Conservation (phyloP, 2,888 invertebrate genomes). For the Macrophya alboannulata region DNA sequence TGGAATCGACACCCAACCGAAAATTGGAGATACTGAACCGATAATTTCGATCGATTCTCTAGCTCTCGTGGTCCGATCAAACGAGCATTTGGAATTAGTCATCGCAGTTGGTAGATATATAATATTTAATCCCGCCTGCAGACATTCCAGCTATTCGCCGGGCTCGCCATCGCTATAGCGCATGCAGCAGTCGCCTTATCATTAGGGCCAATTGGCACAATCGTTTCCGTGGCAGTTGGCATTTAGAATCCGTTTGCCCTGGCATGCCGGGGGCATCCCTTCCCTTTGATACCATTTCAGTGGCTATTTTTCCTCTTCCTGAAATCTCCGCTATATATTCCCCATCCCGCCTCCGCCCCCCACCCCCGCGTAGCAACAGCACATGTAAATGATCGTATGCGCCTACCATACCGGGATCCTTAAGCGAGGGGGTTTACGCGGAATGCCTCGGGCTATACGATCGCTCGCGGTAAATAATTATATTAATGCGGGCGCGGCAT, state of each 20-base stretch:
- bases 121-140: conserved; percentile 21
- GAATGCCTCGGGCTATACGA: conserved; percentile 65
- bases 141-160: conserved; percentile 4
- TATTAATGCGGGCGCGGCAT: conserved; percentile 79
- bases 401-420: neutral
- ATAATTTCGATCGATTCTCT: neutral
- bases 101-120: neutral
- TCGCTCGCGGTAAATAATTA: conserved; percentile 79
- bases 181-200: conserved; percentile 63
- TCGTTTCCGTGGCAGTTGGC: conserved; percentile 65
- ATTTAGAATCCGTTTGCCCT: conserved; percentile 52
- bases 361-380: neutral
- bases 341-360: neutral
- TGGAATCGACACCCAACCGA: neutral
- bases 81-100: conserved; percentile 1
- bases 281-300: neutral
- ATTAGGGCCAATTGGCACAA: conserved; percentile 69
- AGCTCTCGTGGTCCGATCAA: neutral
- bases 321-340: neutral
- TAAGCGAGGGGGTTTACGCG: conserved; percentile 61
- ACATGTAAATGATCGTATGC: conserved; percentile 42
- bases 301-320: conserved; percentile 36
- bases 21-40: neutral
- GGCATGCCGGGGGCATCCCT: conserved; percentile 22
- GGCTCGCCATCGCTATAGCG: neutral